A percentile compares a stretch with the other conserved stretches of the same genome.
Evolutionary conservation across 2,797 vertebrate species (phyloP).

Genomic region (Rachycentron canadum): DNA sequence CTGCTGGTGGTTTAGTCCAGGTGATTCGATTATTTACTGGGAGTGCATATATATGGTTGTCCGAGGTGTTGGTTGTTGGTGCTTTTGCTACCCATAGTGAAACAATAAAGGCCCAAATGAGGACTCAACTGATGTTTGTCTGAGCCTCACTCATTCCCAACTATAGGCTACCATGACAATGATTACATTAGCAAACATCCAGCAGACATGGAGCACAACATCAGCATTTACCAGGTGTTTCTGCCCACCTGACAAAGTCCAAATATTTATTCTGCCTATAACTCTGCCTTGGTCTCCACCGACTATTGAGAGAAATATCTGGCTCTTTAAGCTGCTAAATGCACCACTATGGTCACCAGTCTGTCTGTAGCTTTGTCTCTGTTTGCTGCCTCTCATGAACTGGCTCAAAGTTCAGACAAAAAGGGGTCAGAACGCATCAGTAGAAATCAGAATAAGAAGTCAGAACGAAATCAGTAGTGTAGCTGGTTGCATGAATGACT

Average conservation of each 20-base stretch:
- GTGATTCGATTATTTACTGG: not conserved
- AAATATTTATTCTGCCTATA: not conserved
- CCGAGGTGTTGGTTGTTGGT: fast-evolving
- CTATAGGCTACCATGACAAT: not conserved
- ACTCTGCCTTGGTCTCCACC: not conserved
- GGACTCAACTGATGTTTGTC: not conserved
- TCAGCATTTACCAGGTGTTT: not conserved
- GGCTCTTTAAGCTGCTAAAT: not conserved
- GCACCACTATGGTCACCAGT: not conserved
- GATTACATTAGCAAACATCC: slow-evolving; percentile 12
- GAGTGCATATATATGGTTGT: not conserved
- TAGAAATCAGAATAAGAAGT: too few relatives aligned
- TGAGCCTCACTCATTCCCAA: not conserved
- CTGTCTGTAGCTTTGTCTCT: not conserved
- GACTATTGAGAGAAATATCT: not conserved
- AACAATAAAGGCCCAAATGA: not conserved
- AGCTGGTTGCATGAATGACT: not conserved
- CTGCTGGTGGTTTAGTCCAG: slow-evolving; percentile 10
- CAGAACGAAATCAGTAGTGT: not conserved
- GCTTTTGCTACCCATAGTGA: not conserved
- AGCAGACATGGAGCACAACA: not conserved
- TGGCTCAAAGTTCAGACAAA: not conserved
- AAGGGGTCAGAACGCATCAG: not conserved
- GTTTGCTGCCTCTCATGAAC: not conserved
- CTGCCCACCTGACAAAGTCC: not conserved